These are phyloP conservation scores for Porphyrio hochstetteri DNA, from an alignment of 2,113 vertebrate genomes.

Conservation along the genomic window DNA sequence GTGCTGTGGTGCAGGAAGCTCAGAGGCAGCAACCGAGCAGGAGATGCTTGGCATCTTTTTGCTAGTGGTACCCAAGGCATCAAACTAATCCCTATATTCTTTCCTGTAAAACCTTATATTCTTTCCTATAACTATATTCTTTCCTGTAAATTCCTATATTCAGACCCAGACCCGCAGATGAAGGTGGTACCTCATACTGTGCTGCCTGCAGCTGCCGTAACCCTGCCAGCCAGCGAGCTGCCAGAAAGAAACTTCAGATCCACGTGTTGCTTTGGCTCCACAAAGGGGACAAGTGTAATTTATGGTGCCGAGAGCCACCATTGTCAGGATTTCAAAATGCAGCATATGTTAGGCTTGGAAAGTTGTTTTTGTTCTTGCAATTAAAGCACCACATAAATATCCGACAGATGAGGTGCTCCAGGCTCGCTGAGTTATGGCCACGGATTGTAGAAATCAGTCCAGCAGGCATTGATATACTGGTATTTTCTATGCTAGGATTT, in stretches of 20 bases:
- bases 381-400: constrained; percentile 4
- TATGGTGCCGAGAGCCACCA: background rate
- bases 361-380: constrained; percentile 13
- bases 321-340: background rate
- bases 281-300: background rate
- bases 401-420: background rate
- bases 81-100: background rate
- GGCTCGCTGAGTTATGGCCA: background rate
- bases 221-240: background rate
- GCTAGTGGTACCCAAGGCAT: background rate
- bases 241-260: background rate
- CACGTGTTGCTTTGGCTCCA: background rate
- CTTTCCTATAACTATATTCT: background rate
- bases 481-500: background rate
- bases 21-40: background rate
- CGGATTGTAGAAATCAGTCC: background rate
- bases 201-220: no score
- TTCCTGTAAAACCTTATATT: background rate
- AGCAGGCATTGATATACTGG: background rate
- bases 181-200: fast-evolving
- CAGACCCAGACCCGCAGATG: fast-evolving
- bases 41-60: background rate
- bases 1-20: background rate
- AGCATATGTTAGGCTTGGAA: background rate
- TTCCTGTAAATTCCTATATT: background rate